phyloP scores from a whole-genome alignment of 2,888 invertebrate genomes.

The Diarsia rubi region DNA sequence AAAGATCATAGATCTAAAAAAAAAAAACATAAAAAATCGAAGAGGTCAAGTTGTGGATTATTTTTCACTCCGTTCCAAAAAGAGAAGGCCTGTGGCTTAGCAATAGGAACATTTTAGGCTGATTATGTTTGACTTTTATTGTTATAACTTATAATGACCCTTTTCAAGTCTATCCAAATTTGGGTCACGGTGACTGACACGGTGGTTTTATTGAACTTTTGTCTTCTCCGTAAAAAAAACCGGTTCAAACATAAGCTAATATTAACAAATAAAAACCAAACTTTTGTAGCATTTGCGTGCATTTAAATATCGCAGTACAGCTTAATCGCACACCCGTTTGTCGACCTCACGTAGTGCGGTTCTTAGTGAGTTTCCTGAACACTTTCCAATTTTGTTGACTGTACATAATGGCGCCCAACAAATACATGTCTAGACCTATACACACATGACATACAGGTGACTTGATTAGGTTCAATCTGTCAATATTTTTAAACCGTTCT shows the following conservation, averaged over 20 bases:
- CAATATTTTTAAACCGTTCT: constrained; percentile 46
- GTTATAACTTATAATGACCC: neutral
- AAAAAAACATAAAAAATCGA: neutral
- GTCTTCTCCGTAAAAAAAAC: neutral
- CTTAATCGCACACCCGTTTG: too few species aligned
- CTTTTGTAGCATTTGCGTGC: too few species aligned
- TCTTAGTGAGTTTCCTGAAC: neutral
- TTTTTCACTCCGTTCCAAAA: neutral
- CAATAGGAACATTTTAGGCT: neutral
- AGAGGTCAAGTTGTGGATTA: neutral
- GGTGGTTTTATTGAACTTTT: neutral
- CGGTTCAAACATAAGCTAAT: neutral
- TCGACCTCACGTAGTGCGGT: neutral
- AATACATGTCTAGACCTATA: constrained; percentile 10
- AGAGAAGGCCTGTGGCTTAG: neutral
- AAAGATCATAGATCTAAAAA: neutral
- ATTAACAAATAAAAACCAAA: too few species aligned
- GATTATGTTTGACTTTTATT: neutral
- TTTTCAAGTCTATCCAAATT: neutral
- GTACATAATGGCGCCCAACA: constrained; percentile 16
- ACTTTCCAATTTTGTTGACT: constrained; percentile 1
- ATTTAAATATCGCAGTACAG: too few species aligned
- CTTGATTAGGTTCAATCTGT: constrained; percentile 46
- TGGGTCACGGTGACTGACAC: too few species aligned
- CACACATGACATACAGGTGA: constrained; percentile 1